Evolutionary conservation across 2,797 vertebrate genomes (phyloP).

Genomic region (Lacerta bilineata): DNA sequence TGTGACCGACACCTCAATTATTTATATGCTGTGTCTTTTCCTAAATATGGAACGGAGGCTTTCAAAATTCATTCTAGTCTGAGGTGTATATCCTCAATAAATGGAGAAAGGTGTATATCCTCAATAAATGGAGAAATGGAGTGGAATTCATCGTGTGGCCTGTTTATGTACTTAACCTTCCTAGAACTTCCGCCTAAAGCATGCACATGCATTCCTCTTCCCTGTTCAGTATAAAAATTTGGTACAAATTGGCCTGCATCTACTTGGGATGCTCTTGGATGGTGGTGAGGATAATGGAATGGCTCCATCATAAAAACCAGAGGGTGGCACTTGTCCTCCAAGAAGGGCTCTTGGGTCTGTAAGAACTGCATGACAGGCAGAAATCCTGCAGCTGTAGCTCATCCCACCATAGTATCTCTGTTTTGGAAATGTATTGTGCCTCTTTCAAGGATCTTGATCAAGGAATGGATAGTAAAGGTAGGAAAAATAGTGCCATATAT

Average conservation of each 20-base stretch:
- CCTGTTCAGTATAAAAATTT: not conserved
- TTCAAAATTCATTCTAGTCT: conserved; percentile 13
- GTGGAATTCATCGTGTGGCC: not conserved
- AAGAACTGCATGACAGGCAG: not conserved
- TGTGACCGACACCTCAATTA: conserved; percentile 48
- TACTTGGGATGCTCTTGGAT: not conserved
- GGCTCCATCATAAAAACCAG: not conserved
- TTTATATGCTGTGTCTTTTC: conserved; percentile 30
- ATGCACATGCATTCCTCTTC: no score
- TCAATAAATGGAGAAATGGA: not conserved
- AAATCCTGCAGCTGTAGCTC: not conserved
- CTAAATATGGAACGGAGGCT: not conserved
- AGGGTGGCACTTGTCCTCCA: not conserved
- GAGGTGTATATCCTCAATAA: not conserved
- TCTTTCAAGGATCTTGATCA: no score
- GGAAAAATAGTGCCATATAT: not conserved
- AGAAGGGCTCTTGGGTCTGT: not conserved
- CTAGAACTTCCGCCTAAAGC: not conserved
- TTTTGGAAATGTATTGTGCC: no score
- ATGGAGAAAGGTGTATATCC: not conserved
- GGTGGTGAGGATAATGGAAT: no score
- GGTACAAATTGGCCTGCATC: not conserved
- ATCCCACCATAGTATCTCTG: not conserved
- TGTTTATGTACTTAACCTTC: not conserved
- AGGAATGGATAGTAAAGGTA: no score